phyloP scores from a whole-genome alignment of 1,140 invertebrate genomes.

The Pentalonia nigronervosa region DNA sequence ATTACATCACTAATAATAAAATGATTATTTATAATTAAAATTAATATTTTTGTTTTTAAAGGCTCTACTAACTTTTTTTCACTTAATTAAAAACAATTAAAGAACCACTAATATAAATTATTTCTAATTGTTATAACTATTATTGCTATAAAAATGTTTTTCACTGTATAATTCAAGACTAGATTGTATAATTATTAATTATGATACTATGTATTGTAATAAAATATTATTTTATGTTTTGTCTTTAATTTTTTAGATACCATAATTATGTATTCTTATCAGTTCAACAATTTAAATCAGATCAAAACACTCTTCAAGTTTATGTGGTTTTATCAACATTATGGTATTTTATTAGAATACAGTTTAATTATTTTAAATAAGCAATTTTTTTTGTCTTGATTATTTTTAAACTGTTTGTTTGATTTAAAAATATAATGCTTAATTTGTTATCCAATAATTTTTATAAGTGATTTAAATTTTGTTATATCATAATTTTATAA shows the following conservation, averaged over 20 bases:
- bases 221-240: neutral
- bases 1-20: neutral
- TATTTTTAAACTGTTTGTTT: neutral
- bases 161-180: neutral
- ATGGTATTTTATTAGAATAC: neutral
- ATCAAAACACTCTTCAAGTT: neutral
- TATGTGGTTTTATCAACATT: neutral
- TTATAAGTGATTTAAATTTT: neutral
- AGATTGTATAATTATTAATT: neutral
- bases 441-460: conserved; percentile 16
- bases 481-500: conserved; percentile 28
- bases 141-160: neutral
- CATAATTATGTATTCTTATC: conserved; percentile 34
- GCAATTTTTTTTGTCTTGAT: neutral
- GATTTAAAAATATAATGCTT: neutral
- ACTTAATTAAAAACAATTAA: neutral
- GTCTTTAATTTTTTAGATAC: conserved; percentile 25
- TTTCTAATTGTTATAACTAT: neutral
- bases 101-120: neutral
- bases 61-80: neutral
- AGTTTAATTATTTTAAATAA: neutral
- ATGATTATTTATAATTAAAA: neutral
- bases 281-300: neutral
- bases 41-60: neutral
- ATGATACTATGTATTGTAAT: neutral